phyloP scores from a whole-genome alignment of 1,140 invertebrate genomes.

The Sycophaga agraensis region DNA sequence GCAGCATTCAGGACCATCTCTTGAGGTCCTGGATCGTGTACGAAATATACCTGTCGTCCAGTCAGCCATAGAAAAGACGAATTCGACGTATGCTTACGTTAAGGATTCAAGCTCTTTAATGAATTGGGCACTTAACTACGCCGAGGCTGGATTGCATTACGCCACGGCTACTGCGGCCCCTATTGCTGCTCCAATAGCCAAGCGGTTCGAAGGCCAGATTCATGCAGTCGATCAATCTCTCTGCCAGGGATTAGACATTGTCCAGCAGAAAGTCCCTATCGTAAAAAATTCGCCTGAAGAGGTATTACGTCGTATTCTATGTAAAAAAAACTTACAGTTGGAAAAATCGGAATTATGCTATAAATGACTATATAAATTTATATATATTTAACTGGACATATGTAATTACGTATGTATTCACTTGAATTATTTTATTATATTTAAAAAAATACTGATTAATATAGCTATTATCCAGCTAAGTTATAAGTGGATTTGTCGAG shows the following conservation, averaged over 20 bases:
- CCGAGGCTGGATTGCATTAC: slow-evolving; percentile 53
- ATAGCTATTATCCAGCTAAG: no score
- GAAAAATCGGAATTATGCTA: no score
- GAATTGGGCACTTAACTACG: slow-evolving; percentile 56
- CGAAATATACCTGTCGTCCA: slow-evolving; percentile 63
- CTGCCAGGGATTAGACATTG: slow-evolving; percentile 56
- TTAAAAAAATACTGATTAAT: no score
- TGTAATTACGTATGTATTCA: no score
- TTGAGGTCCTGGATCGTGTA: slow-evolving; percentile 64
- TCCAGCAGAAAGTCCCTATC: slow-evolving; percentile 59
- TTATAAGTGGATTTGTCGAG: no score
- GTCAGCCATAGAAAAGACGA: slow-evolving; percentile 63
- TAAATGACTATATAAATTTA: no score
- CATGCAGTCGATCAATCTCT: slow-evolving; percentile 56
- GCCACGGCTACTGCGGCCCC: slow-evolving; percentile 51
- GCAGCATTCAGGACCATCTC: no score
- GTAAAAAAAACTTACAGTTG: background rate
- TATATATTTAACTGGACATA: no score
- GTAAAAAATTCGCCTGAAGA: slow-evolving; percentile 56
- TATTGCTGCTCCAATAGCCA: slow-evolving; percentile 49
- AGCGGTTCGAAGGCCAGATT: slow-evolving; percentile 57
- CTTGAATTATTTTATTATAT: no score
- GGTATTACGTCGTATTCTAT: no score
- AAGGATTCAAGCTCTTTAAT: slow-evolving; percentile 59
- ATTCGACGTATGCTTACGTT: slow-evolving; percentile 62